These are phyloP conservation scores for Nymphalis urticae DNA, from an alignment of 2,888 invertebrate species.

Conservation along the genomic window DNA sequence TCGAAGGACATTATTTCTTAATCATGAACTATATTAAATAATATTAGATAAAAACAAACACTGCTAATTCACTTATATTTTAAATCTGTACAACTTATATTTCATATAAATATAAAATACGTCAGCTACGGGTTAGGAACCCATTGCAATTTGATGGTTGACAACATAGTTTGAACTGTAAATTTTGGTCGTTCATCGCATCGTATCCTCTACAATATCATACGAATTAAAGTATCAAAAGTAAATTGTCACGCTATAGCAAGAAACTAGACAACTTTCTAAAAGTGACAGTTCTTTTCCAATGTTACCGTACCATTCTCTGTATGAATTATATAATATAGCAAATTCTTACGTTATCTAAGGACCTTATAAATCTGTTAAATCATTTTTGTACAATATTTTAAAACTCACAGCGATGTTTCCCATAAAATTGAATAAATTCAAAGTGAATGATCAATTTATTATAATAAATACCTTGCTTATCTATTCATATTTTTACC, in stretches of 20 bases:
- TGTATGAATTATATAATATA: slow-evolving; percentile 6
- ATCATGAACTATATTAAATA: slow-evolving; percentile 72
- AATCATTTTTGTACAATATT: too few species aligned
- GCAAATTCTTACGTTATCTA: not conserved
- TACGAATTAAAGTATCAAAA: slow-evolving; percentile 57
- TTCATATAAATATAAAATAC: slow-evolving; percentile 79
- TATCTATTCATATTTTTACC: too few species aligned
- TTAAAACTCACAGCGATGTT: too few species aligned
- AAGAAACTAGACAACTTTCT: slow-evolving; percentile 68
- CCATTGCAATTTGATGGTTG: slow-evolving; percentile 79
- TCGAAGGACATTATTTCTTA: slow-evolving; percentile 81
- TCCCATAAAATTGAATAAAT: too few species aligned
- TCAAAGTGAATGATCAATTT: too few species aligned
- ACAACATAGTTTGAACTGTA: slow-evolving; percentile 67
- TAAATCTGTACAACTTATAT: slow-evolving; percentile 76
- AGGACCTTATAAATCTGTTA: too few species aligned
- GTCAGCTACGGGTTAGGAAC: slow-evolving; percentile 80
- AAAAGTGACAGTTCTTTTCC: slow-evolving; percentile 60
- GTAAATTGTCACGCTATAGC: slow-evolving; percentile 49
- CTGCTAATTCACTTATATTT: slow-evolving; percentile 74
- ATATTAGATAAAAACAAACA: slow-evolving; percentile 72
- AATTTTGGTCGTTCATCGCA: slow-evolving; percentile 54
- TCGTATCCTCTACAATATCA: slow-evolving; percentile 43
- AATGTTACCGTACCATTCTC: slow-evolving; percentile 48
- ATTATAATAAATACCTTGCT: too few species aligned